Percentiles rank a stretch among this genome's conserved stretches.
phyloP scores from a whole-genome alignment of 37 sponge, comb jelly and placozoan genomes.

The Axinella damicornis region DNA sequence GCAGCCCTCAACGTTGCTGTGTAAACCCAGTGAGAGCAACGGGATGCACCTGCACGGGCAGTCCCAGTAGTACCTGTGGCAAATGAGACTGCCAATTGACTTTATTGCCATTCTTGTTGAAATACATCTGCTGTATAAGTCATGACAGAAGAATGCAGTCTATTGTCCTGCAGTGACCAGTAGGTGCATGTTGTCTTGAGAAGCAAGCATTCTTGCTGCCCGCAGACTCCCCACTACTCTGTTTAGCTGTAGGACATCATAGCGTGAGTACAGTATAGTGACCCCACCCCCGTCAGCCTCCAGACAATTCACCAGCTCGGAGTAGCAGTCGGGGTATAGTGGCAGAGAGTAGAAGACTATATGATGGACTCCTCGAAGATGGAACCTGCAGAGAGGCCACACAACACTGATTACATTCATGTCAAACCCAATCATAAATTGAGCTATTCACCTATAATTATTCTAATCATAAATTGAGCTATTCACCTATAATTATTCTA shows the following conservation, averaged over 20 bases:
- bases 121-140: too few species aligned
- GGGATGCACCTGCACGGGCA: too few species aligned
- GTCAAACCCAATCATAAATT: background rate
- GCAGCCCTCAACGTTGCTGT: too few species aligned
- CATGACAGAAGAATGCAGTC: too few species aligned
- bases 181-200: slow-evolving; percentile 46
- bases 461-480: too few species aligned
- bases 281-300: slow-evolving; percentile 47
- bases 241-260: slow-evolving; percentile 61
- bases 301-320: slow-evolving; percentile 84
- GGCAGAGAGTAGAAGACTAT: slow-evolving; percentile 93
- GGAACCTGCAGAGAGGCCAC: slow-evolving; percentile 47
- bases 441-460: background rate
- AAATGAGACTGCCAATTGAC: too few species aligned
- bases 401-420: background rate
- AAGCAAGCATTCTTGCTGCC: slow-evolving; percentile 34
- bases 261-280: slow-evolving; percentile 75
- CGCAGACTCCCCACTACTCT: slow-evolving; percentile 69
- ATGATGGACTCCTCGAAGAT: slow-evolving; percentile 79
- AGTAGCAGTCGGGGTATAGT: slow-evolving; percentile 84
- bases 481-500: too few species aligned
- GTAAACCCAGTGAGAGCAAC: too few species aligned
- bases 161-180: slow-evolving; percentile 33
- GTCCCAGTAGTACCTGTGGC: too few species aligned
- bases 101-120: too few species aligned